Conservation (phyloP, 1,140 invertebrate species). For the Macrobrachium rosenbergii region DNA sequence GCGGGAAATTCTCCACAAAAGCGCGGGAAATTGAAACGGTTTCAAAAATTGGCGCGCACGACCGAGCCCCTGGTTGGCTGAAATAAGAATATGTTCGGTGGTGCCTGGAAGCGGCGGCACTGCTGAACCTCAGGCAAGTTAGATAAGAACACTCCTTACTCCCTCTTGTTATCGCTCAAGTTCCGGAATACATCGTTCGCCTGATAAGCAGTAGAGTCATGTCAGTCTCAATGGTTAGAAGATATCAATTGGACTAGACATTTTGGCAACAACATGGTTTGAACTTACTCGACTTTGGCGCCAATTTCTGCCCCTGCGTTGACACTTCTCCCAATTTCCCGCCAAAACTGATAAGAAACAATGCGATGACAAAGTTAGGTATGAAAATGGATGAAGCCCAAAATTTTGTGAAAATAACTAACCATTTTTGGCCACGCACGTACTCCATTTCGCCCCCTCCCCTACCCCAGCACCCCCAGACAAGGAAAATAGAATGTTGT, state of each 20-base stretch:
- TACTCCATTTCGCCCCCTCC: neutral
- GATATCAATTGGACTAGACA: slow-evolving; percentile 55
- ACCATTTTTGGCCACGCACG: slow-evolving; percentile 14
- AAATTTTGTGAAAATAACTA: slow-evolving; percentile 44
- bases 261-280: slow-evolving; percentile 28
- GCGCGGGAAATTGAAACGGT: slow-evolving; percentile 62
- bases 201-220: slow-evolving; percentile 58
- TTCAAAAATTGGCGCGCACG: slow-evolving; percentile 61
- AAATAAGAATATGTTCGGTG: slow-evolving; percentile 38
- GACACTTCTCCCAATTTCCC: slow-evolving; percentile 53
- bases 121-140: slow-evolving; percentile 37
- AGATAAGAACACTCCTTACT: slow-evolving; percentile 61
- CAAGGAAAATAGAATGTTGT: neutral
- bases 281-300: slow-evolving; percentile 13
- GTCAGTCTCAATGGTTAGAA: slow-evolving; percentile 48
- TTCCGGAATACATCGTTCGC: slow-evolving; percentile 59
- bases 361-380: slow-evolving; percentile 54
- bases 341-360: slow-evolving; percentile 58
- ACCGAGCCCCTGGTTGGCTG: slow-evolving; percentile 49
- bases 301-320: slow-evolving; percentile 35
- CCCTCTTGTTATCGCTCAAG: slow-evolving; percentile 58
- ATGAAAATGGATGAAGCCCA: slow-evolving; percentile 41
- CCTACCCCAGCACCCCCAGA: neutral
- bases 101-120: slow-evolving; percentile 27
- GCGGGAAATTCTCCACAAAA: slow-evolving; percentile 62